Base-by-base conservation (phyloP, 2,113 vertebrate species). In the Etheostoma cragini region DNA sequence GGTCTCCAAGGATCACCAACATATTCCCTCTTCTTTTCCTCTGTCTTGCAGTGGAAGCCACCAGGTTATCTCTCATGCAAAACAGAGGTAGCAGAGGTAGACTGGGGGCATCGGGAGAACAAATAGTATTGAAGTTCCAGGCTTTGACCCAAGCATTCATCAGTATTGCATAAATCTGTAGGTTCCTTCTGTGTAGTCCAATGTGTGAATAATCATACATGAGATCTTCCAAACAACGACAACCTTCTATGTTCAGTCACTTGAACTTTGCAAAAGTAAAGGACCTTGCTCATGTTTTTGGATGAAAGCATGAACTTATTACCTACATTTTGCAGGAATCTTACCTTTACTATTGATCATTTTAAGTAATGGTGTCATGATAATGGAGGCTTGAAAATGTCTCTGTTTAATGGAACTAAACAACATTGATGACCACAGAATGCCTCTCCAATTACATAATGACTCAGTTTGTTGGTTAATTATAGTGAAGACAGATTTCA, bases 1-100 rank as follows among this genome's bases (percentile, higher is more conserved):
- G 14, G 22, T 84, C 81, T 45, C 24, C 0, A 0, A 35, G 64
- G 78, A 86, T 56, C 5, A 0, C 30, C 6, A 6, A 42, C 54
- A 86, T 86, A 86, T 76, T 76, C 84, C 63, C 68, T 74, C 58
- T 75, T 77, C 69, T 57, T 60, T 83, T 82, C 66, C 49, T 74
- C 69, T 64, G 6, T 76, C 15, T 83, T 26, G 46, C 10, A 21
- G 17, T 66, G 52, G 50, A 83, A 83, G 50, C 64, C 17, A 68
- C 62, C 67, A 33, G 72, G 47, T 80, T 52, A 65, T 78, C 50
- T 71, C 38, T 65, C n/a, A 57, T 70, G 42, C 53, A 38, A 76
- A 84, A 82, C 54, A 4, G 30, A 30, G 30, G 30, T 26, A 64
- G 46, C 54, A 54, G 49, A 60, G 30, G 24, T 21, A 38, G 22